Base-by-base conservation (phyloP, 2,888 invertebrate genomes). In the Hirtodrosophila trivittata region DNA sequence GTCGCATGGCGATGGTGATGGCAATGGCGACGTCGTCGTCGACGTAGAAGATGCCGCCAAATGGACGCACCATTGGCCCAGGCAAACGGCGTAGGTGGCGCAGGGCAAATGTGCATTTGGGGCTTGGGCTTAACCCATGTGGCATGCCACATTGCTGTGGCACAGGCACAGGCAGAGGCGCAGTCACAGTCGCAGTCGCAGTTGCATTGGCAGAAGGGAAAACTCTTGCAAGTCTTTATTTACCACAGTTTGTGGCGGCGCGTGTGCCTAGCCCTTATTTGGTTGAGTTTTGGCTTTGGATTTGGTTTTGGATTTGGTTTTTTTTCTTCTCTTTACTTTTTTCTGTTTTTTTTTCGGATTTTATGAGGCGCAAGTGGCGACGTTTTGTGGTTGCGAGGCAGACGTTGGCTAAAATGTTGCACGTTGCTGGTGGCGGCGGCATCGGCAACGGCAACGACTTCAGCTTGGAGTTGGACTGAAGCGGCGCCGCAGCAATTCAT, bases 401-500 rank as follows among this genome's bases (percentile, higher is more conserved):
- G 75, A 75, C 82, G 75, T 62, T 65, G 76, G 76, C 85, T 84
- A 87, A 82, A 87, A 85, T 86, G 87, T 85, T 86, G 77, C 86
- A 87, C 83, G 76, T 81, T 77, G 77, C 84, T 68, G 69, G 75
- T 69, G 49, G 62, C 68, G 69, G 43, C 35, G 39, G 45, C 54
- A 47, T 46, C 37, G 33, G 46, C 52, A 45, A 28, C 51, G 59
- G 46, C 54, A 51, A 57, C 51, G 70, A 46, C 60, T 51, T 50
- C 62, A 54, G 38, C 35, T 66, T 55, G 55, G 49, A 52, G 25
- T 70, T 70, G 70, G 75, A 69, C 64, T 70, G 70, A 74, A 70
- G 66, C 87, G 81, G 80, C 78, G 81, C 85, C 82, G 82, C 85
- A 78, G 88, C 87, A 86, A 87, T 87, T 87, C 87, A 88, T 82